These are phyloP conservation scores for Hydraecia micacea DNA, from an alignment of 2,888 invertebrate genomes.

Conservation along the genomic window DNA sequence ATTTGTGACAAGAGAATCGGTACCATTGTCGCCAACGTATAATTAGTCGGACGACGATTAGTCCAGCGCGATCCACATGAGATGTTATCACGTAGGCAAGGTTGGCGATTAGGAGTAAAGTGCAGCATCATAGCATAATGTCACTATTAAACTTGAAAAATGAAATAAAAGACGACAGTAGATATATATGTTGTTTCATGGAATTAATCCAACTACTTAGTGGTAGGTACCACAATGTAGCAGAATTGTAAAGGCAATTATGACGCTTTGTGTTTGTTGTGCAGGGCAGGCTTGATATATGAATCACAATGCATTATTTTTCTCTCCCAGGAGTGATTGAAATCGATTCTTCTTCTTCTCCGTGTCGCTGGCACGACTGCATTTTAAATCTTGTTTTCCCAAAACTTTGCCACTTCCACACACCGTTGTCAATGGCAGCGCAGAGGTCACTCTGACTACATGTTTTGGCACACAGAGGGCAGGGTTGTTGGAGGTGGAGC, in stretches of 20 bases:
- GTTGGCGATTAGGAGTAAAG: slow-evolving; percentile 36
- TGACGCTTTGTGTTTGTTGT: neutral
- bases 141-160: slow-evolving; percentile 10
- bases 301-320: neutral
- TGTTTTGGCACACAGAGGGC: no score
- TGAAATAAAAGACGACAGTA: slow-evolving; percentile 1
- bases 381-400: no score
- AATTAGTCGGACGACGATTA: slow-evolving; percentile 26
- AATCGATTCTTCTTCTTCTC: neutral
- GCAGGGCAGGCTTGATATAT: neutral
- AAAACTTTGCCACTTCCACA: no score
- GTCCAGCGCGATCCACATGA: slow-evolving; percentile 25
- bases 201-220: neutral
- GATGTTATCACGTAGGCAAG: slow-evolving; percentile 45
- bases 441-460: no score
- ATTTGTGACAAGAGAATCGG: no score
- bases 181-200: neutral
- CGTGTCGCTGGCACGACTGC: no score
- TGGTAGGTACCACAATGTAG: neutral
- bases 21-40: slow-evolving; percentile 27
- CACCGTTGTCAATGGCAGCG: no score
- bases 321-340: neutral
- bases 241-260: neutral
- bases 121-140: slow-evolving; percentile 30
- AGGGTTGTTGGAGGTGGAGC: no score